Evolutionary conservation across 2,113 vertebrate genomes (phyloP), one percentile per base, ranked within the genome.

Genomic region (Orientallactaga bullata): DNA sequence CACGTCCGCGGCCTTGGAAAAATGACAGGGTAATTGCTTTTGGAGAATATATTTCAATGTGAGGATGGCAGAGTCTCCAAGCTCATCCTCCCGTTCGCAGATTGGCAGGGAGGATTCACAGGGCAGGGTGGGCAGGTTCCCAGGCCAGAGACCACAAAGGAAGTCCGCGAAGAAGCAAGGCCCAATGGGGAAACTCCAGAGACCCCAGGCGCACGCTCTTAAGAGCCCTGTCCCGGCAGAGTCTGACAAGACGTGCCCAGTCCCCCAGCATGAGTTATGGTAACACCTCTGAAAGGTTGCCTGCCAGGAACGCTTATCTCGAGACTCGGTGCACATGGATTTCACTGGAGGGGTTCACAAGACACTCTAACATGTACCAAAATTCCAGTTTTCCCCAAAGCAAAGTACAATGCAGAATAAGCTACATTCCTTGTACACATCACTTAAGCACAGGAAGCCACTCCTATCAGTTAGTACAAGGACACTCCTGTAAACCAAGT

Each of bases 21-120:
- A 16, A 94, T 78, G 71, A 85, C 35, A 85, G 42, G 51, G 47
- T 72, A 86, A 51, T 63, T 35, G 37, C 74, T 88, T 72, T 76
- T 72, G 55, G 35, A 77, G 68, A 84, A 32, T 72, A 17, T 85
- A 20, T 79, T 66, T 65, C 42, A 35, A 11, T n/a, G 42, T 74
- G 73, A 39, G 1, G 61, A 35, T 72, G 5, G 85, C 32, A 51
- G 79, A 21, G 37, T 24, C 35, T 66, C 35, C 6, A 65, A 68
- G 30, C 78, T 55, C 91, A 76, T 15, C 17, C 18, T 61, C n/a
- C 51, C n/a, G 18, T 88, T 74, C n/a, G 20, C 61, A 60, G 30
- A 88, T 71, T 65, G 82, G 55, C 47, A 68, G 37, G 60, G 37
- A 88, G n/a, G 72, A 91, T 18, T 55, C 32, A 20, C n/a, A 83